Percentiles rank a stretch among this genome's conserved stretches.
These are phyloP conservation scores for Dolichopus griseipennis DNA, from an alignment of 2,888 invertebrate genomes.

Conservation along the genomic window DNA sequence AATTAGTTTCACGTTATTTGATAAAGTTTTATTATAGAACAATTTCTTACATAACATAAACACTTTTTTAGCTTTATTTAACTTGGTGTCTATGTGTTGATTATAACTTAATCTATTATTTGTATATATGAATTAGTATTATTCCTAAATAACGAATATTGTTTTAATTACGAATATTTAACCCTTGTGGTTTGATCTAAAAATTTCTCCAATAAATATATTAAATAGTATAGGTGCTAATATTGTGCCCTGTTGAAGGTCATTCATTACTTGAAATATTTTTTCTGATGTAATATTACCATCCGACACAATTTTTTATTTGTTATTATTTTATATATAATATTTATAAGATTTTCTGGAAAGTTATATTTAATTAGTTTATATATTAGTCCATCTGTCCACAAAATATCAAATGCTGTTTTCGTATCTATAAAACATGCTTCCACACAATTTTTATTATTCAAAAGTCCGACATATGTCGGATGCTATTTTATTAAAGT, in stretches of 20 bases:
- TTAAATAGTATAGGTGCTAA: background rate
- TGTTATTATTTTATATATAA: background rate
- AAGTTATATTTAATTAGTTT: conserved; percentile 2
- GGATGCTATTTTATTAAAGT: too few relatives aligned
- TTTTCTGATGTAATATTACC: background rate
- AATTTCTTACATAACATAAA: background rate
- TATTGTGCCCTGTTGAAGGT: too few relatives aligned
- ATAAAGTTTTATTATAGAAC: too few relatives aligned
- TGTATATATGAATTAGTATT: background rate
- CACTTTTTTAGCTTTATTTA: background rate
- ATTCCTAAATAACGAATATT: too few relatives aligned
- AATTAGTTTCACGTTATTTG: too few relatives aligned
- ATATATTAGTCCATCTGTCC: conserved; percentile 1
- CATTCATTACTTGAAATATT: too few relatives aligned
- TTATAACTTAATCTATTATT: background rate
- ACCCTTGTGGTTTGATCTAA: background rate
- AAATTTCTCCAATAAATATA: background rate
- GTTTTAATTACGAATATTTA: background rate
- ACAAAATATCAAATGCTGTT: too few relatives aligned
- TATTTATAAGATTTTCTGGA: background rate
- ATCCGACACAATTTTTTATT: background rate
- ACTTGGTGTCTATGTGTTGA: background rate
- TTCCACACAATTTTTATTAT: background rate
- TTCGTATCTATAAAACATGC: too few relatives aligned
- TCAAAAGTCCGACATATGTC: background rate